Evolutionary conservation across 2,113 vertebrate species (phyloP), one percentile per base, ranked within the genome.

Genomic region (Riparia riparia): DNA sequence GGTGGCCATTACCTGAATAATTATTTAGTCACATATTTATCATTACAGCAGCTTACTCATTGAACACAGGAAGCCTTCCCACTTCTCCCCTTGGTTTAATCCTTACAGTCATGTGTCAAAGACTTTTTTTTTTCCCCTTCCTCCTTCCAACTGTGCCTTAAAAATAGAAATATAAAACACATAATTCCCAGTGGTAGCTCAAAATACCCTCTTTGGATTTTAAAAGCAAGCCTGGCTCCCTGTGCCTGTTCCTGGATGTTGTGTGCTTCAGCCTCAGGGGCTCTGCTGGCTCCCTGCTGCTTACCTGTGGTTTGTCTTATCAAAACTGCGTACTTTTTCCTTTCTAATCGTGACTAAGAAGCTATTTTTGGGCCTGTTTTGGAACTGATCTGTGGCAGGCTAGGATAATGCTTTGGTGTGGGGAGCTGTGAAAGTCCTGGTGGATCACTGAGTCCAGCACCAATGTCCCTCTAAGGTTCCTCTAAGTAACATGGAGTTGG

Each of bases 31-130:
- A 5, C 0, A 0, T 77, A 19, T 94, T 96, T 96, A 42, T 96
- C 86, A 37, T 93, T 86, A 31, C 42, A 42, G 39, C 60, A 80
- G 45, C 74, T 97, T 89, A 82, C 85, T 97, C 49, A 56, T 72
- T 94, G 60, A 90, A 78, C 71, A 47, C 90, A 86, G 65, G 63
- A 77, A 87, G 39, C 47, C 51, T 74, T 81, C 61, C 68, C 39
- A 17, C 61, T 57, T 22, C 41, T 83, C 90, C 19, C 68, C 26
- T 26, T 57, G 26, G 6, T 89, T 94, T 88, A 93, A 83, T 85
- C 45, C 71, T 69, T 76, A 28, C 14, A 60, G 28, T 71, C 41
- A 12, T n/a, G 14, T 64, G 57, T 60, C 69, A 71, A 44, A 90
- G 61, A 18, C 37, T 37, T 31, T 8, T 57, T 18, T 83, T 45